Base-by-base conservation (phyloP, 2,888 invertebrate species). In the Apodemia zela region DNA sequence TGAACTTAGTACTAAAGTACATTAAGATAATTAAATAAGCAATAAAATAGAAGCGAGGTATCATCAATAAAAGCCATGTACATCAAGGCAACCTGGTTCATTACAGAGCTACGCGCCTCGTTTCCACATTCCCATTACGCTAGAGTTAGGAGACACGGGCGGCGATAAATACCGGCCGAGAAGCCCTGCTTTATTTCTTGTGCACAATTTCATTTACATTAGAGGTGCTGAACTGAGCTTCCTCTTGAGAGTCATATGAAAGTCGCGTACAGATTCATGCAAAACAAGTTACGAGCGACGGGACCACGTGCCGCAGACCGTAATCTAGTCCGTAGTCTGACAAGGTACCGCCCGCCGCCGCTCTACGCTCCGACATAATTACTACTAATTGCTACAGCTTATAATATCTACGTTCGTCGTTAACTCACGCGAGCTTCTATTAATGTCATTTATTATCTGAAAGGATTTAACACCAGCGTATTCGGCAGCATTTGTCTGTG, bases 161-260 rank as follows among this genome's bases (percentile, higher is more conserved):
- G 78, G 78, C 88, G 84, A 89, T 90, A 91, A 90, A 90, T 89
- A 88, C 80, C 82, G 81, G 84, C 79, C 82, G 74, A 84, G 85
- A 75, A 85, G 80, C 80, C 79, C 79, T 84, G 89, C 85, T 89
- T 88, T 88, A 88, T 89, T 88, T 86, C 84, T 86, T 86, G 87
- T 83, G 82, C 87, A 88, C 86, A 90, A 89, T 90, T 90, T 89
- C 83, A 88, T 89, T 89, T 89, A 90, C 89, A 89, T 89, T 87
- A 87, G 81, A 87, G 85, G 87, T 88, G 85, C 81, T 85, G 85
- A 87, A 78, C 80, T 75, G 73, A 80, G 79, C 75, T 79, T 80
- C 76, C 87, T 88, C 84, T 71, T 68, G 89, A 83, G 89, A 85
- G 80, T 80, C 87, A 78, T 87, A 84, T 80, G 86, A 82, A 82